phyloP scores from a whole-genome alignment of 2,113 vertebrate genomes.

The Accipiter virgatus region DNA sequence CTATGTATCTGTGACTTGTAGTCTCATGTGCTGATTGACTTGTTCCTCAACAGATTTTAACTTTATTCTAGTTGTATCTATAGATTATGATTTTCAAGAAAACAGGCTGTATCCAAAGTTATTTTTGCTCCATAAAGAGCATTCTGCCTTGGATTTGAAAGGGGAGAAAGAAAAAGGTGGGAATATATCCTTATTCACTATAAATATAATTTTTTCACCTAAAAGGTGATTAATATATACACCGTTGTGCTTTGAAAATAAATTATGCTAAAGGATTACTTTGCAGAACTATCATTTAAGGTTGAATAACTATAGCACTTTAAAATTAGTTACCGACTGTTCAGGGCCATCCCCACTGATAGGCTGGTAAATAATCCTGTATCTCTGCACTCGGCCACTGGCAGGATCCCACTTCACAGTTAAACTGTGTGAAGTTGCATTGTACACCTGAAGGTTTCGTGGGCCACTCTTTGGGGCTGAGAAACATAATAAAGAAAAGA shows the following conservation, averaged over 20 bases:
- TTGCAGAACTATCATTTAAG: neutral
- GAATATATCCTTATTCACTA: neutral
- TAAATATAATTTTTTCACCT: neutral
- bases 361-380: conserved; percentile 83
- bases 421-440: conserved; percentile 86
- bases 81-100: neutral
- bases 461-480: conserved; percentile 84
- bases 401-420: conserved; percentile 91
- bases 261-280: neutral
- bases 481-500: neutral
- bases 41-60: neutral
- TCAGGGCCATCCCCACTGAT: conserved; percentile 77
- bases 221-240: neutral
- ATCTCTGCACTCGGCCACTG: conserved; percentile 86
- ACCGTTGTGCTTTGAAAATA: neutral
- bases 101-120: neutral
- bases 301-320: neutral
- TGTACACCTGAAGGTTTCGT: conserved; percentile 88
- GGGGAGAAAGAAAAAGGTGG: neutral
- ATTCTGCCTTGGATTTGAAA: neutral
- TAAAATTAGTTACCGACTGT: conserved; percentile 73
- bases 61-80: neutral
- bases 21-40: neutral
- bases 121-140: neutral
- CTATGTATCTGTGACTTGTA: neutral